Evolutionary conservation across 2,888 invertebrate species (phyloP).

Genomic region (Dasypogon diadema): DNA sequence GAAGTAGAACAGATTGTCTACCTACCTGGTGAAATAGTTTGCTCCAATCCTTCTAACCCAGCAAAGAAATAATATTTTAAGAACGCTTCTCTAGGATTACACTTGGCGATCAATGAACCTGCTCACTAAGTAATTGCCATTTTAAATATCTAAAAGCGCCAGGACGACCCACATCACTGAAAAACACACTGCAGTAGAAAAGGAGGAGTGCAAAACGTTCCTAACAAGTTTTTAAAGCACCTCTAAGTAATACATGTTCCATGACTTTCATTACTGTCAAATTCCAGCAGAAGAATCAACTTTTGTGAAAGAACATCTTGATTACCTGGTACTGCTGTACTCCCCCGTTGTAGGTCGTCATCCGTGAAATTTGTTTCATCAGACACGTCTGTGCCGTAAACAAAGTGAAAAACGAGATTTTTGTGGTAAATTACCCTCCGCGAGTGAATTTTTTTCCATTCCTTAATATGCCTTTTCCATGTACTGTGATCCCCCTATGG

Average conservation of each 20-base stretch:
- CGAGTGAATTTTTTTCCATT: constrained; percentile 45
- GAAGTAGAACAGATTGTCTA: too few relatives aligned
- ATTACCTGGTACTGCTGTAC: constrained; percentile 46
- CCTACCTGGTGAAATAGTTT: too few relatives aligned
- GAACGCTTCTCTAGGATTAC: too few relatives aligned
- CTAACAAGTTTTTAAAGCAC: not conserved
- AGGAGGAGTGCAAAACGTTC: too few relatives aligned
- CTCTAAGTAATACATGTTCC: constrained; percentile 26
- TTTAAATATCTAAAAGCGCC: too few relatives aligned
- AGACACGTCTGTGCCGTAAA: constrained; percentile 51
- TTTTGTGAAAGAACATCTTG: constrained; percentile 29
- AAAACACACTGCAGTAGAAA: too few relatives aligned
- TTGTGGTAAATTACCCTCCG: constrained; percentile 53
- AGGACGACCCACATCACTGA: too few relatives aligned
- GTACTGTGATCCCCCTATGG: constrained; percentile 46
- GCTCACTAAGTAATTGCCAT: too few relatives aligned
- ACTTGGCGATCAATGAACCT: too few relatives aligned
- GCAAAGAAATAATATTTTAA: too few relatives aligned
- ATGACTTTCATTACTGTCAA: constrained; percentile 47
- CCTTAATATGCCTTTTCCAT: constrained; percentile 52
- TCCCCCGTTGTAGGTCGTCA: constrained; percentile 41
- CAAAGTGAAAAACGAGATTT: constrained; percentile 52
- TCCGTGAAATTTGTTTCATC: constrained; percentile 50
- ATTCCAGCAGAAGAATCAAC: constrained; percentile 11
- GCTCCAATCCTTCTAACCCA: too few relatives aligned